These are phyloP conservation scores for Sciurus niger DNA, from an alignment of 2,113 vertebrate species.

Conservation along the genomic window DNA sequence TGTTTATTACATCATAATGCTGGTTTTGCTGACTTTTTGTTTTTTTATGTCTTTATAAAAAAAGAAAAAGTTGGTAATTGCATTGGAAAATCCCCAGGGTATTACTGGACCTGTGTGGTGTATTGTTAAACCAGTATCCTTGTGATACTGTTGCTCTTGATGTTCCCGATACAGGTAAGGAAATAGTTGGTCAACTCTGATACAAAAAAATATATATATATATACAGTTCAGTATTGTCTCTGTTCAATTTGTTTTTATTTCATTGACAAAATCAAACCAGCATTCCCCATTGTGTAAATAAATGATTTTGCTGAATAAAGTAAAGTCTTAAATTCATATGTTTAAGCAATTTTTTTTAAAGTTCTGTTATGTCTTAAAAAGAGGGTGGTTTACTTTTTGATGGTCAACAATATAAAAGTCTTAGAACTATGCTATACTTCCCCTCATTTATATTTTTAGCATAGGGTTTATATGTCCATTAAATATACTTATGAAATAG, in stretches of 20 bases:
- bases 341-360: slow-evolving; percentile 92
- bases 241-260: slow-evolving; percentile 90
- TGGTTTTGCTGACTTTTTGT: slow-evolving; percentile 90
- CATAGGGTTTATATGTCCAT: slow-evolving; percentile 69
- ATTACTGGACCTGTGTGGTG: slow-evolving; percentile 89
- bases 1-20: slow-evolving; percentile 88
- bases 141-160: slow-evolving; percentile 89
- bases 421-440: slow-evolving; percentile 73
- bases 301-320: slow-evolving; percentile 94
- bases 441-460: slow-evolving; percentile 67
- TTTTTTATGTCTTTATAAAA: slow-evolving; percentile 84
- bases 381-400: slow-evolving; percentile 85
- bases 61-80: slow-evolving; percentile 87
- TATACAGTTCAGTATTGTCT: slow-evolving; percentile 89
- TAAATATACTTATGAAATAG: slow-evolving; percentile 83
- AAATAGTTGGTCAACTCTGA: slow-evolving; percentile 88
- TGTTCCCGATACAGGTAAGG: slow-evolving; percentile 94
- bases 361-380: slow-evolving; percentile 84
- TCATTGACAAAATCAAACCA: slow-evolving; percentile 90
- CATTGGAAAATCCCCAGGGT: slow-evolving; percentile 88
- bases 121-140: slow-evolving; percentile 89
- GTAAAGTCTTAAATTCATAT: slow-evolving; percentile 93
- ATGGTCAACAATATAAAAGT: slow-evolving; percentile 81
- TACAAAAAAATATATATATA: slow-evolving; percentile 78
- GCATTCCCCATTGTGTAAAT: slow-evolving; percentile 92